phyloP scores from a whole-genome alignment of 2,797 vertebrate species.

The Trachurus trachurus region DNA sequence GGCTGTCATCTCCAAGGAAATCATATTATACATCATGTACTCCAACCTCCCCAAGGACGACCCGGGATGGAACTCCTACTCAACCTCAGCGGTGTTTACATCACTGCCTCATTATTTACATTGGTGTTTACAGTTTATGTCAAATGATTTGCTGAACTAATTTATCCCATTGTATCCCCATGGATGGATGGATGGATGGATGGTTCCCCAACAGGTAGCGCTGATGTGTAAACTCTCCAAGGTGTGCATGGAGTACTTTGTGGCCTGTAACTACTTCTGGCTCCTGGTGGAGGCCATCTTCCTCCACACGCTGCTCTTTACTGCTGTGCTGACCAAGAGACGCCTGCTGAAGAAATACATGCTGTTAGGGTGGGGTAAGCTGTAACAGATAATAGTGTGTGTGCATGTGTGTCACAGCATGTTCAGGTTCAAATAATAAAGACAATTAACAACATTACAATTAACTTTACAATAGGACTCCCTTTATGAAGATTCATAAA shows the following conservation, averaged over 20 bases:
- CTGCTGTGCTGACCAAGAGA: slow-evolving; percentile 89
- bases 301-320: slow-evolving; percentile 91
- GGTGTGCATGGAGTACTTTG: slow-evolving; percentile 93
- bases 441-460: too few relatives aligned
- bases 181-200: too few relatives aligned
- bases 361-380: slow-evolving; percentile 95
- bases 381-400: background rate
- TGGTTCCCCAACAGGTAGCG: slow-evolving; percentile 78
- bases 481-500: too few relatives aligned
- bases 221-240: slow-evolving; percentile 90
- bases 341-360: slow-evolving; percentile 91
- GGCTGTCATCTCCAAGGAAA: slow-evolving; percentile 91
- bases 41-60: slow-evolving; percentile 87
- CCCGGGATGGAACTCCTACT: slow-evolving; percentile 88
- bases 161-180: background rate
- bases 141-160: background rate
- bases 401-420: background rate
- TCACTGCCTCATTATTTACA: background rate
- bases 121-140: background rate
- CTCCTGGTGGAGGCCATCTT: slow-evolving; percentile 96
- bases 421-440: too few relatives aligned
- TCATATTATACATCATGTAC: slow-evolving; percentile 84
- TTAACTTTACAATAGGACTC: too few relatives aligned
- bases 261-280: slow-evolving; percentile 95
- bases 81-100: slow-evolving; percentile 85